Conservation (phyloP, 23 tunicate genomes). For the Aplidium turbinatum region DNA sequence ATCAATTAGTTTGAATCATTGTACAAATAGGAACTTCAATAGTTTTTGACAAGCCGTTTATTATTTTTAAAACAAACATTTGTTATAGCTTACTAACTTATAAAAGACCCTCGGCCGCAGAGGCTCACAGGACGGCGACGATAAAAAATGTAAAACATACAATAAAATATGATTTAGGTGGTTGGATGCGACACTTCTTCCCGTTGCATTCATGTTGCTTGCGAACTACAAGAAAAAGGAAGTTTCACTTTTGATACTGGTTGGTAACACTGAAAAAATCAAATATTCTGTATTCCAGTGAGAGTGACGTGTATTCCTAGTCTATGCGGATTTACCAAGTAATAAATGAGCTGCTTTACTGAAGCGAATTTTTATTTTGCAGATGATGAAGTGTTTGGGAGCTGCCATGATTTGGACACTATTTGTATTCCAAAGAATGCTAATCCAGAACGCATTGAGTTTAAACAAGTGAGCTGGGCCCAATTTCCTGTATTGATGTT, state of each 20-base stretch:
- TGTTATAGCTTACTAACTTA: too few relatives aligned
- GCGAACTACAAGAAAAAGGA: conserved; percentile 49
- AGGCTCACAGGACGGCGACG: too few relatives aligned
- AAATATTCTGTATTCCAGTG: too few relatives aligned
- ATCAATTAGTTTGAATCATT: too few relatives aligned
- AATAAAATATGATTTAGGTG: conserved; percentile 3
- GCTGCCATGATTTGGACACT: not conserved
- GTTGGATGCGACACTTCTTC: conserved; percentile 76
- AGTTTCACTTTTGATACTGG: conserved; percentile 29
- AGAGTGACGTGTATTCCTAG: not conserved
- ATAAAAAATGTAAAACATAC: too few relatives aligned
- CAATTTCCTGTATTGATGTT: too few relatives aligned
- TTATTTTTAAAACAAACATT: too few relatives aligned
- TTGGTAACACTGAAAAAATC: too few relatives aligned
- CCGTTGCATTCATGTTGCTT: conserved; percentile 68
- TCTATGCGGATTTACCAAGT: not conserved
- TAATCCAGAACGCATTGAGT: conserved; percentile 37
- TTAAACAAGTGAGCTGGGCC: conserved; percentile 43
- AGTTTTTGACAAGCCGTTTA: too few relatives aligned
- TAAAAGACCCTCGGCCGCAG: too few relatives aligned
- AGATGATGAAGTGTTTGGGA: conserved; percentile 14
- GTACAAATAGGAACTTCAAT: too few relatives aligned
- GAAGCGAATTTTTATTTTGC: not conserved
- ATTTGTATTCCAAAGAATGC: conserved; percentile 25
- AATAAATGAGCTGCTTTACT: not conserved